Conservation (phyloP, 2,888 invertebrate species). For the Mayetiola destructor region DNA sequence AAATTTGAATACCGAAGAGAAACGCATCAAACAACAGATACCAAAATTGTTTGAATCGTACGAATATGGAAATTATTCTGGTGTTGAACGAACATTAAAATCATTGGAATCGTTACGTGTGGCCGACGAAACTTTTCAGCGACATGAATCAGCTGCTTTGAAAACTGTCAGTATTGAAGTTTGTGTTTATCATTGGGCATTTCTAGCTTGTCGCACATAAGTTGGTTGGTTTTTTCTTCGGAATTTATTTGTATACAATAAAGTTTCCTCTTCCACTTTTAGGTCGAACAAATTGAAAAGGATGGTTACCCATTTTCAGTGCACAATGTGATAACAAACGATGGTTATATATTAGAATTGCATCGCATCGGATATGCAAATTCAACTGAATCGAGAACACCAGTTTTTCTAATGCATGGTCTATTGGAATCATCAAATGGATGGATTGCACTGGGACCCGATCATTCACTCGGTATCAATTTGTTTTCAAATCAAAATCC, state of each 20-base stretch:
- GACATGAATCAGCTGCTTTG: too few relatives aligned
- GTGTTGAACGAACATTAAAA: neutral
- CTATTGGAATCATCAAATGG: constrained; percentile 56
- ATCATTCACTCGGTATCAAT: constrained; percentile 45
- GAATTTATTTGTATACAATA: too few relatives aligned
- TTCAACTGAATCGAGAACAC: constrained; percentile 27
- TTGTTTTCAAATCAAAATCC: neutral
- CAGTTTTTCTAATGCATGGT: constrained; percentile 52
- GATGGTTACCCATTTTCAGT: constrained; percentile 43
- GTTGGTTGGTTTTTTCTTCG: too few relatives aligned
- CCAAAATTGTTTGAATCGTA: neutral
- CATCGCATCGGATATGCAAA: constrained; percentile 44
- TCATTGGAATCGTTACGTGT: too few relatives aligned
- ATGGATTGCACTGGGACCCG: constrained; percentile 58
- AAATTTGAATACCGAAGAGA: neutral
- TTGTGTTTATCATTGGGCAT: too few relatives aligned
- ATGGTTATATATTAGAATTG: constrained; percentile 61
- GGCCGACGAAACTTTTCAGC: too few relatives aligned
- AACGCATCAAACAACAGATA: neutral
- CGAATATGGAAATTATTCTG: neutral
- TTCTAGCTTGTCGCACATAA: too few relatives aligned
- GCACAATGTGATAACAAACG: constrained; percentile 49
- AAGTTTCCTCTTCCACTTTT: too few relatives aligned
- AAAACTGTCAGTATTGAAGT: too few relatives aligned
- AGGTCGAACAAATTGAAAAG: neutral